phyloP scores from a whole-genome alignment of 2,797 vertebrate species.

The Phyllotis vaccarum region DNA sequence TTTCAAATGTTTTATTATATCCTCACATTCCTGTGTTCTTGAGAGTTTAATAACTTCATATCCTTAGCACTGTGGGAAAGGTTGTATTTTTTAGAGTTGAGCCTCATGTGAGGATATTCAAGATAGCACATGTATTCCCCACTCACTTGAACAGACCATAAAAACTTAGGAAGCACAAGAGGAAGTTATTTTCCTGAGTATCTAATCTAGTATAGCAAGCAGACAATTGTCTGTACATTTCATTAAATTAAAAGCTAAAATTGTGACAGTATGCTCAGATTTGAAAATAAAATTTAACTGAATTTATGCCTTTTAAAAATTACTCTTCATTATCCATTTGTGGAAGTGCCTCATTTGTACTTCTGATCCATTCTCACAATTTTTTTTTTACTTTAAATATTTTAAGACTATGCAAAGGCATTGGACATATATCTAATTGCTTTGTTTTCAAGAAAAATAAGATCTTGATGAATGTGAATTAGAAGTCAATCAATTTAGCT shows the following conservation, averaged over 20 bases:
- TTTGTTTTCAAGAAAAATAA: slow-evolving; percentile 53
- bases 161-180: background rate
- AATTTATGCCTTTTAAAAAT: background rate
- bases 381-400: slow-evolving; percentile 68
- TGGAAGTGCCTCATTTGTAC: slow-evolving; percentile 22
- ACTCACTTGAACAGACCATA: background rate
- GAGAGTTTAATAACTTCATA: background rate
- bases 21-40: no score
- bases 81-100: background rate
- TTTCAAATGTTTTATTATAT: no score
- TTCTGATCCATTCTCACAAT: slow-evolving; percentile 27
- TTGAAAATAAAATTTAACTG: background rate
- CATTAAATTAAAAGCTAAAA: background rate
- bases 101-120: background rate
- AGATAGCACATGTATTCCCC: background rate
- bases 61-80: background rate
- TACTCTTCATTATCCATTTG: background rate
- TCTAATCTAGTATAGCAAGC: background rate
- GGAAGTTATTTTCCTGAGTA: background rate
- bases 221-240: background rate
- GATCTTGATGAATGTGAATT: slow-evolving; percentile 62
- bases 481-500: slow-evolving; percentile 38
- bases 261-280: background rate
- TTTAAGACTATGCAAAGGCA: slow-evolving; percentile 63
- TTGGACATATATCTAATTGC: slow-evolving; percentile 67